Percentiles rank a stretch among this genome's conserved stretches.
Conservation (phyloP, 37 sponge, comb jelly and placozoan species). For the Ephydatia muelleri region DNA sequence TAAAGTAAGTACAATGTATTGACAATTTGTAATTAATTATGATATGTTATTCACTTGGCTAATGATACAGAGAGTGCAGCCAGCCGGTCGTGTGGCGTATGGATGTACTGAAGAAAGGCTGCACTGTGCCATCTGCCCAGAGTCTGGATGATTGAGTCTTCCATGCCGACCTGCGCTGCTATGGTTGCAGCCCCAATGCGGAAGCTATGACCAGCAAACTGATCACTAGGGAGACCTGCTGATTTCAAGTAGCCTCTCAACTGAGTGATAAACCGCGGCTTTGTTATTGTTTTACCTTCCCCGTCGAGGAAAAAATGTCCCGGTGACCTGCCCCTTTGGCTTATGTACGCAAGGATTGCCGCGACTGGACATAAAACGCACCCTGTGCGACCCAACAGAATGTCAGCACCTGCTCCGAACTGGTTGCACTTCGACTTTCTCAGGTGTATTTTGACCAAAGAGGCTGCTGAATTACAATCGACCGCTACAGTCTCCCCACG, state of each 20-base stretch:
- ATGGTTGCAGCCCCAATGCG: constrained; percentile 22
- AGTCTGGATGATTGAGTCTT: neutral
- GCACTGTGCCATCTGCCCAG: constrained; percentile 16
- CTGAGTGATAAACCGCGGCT: neutral
- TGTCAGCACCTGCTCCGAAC: constrained; percentile 2
- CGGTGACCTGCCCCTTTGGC: neutral
- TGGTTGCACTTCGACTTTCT: constrained; percentile 6
- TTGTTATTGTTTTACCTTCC: neutral
- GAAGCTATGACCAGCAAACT: constrained; percentile 22
- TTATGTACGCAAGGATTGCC: neutral
- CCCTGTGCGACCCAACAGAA: neutral
- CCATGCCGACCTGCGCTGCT: constrained; percentile 1
- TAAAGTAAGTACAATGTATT: too few relatives aligned
- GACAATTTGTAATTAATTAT: too few relatives aligned
- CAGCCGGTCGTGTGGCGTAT: constrained; percentile 4
- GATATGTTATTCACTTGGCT: too few relatives aligned
- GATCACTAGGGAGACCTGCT: neutral
- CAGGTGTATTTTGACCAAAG: neutral
- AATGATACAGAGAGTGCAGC: neutral
- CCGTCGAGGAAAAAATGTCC: constrained; percentile 3
- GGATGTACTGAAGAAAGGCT: constrained; percentile 9
- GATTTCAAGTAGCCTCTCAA: neutral
- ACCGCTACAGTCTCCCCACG: constrained; percentile 5
- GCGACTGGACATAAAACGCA: constrained; percentile 9
- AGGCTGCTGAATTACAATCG: neutral